A percentile compares a stretch with the other conserved stretches of the same genome.
Conservation (phyloP, 1,140 invertebrate genomes). For the Papilio helenus region DNA sequence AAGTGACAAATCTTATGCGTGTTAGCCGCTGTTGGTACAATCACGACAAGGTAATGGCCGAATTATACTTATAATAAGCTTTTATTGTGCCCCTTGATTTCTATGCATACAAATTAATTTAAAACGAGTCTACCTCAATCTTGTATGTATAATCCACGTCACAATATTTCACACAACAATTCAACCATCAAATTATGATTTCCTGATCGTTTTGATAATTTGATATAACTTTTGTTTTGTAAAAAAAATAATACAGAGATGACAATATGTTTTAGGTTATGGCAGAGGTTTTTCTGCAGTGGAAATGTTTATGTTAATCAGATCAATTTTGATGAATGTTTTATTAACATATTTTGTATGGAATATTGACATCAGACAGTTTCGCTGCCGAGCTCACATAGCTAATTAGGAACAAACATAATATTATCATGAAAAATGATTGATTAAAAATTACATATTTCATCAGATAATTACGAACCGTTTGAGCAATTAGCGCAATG, state of each 20-base stretch:
- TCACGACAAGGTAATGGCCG: constrained; percentile 61
- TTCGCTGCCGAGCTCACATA: not conserved
- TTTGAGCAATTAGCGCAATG: constrained; percentile 70
- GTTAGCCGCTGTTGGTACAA: constrained; percentile 52
- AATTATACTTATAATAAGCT: constrained; percentile 60
- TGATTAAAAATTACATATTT: constrained; percentile 70
- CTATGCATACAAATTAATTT: constrained; percentile 7
- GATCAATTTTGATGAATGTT: not conserved
- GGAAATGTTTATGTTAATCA: not conserved
- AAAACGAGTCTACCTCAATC: not conserved
- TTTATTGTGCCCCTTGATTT: constrained; percentile 16
- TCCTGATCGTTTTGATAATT: not conserved
- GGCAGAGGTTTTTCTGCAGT: not conserved
- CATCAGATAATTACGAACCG: constrained; percentile 56
- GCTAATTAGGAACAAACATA: not conserved
- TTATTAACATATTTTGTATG: not conserved
- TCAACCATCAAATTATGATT: not conserved
- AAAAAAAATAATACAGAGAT: not conserved
- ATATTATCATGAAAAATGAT: constrained; percentile 43
- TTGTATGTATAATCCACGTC: not conserved
- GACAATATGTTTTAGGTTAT: not conserved
- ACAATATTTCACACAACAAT: not conserved
- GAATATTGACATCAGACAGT: not conserved
- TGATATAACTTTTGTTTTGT: not conserved
- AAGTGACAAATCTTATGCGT: constrained; percentile 65